These are phyloP conservation scores for Sebastes vulpes DNA, from an alignment of 2,797 vertebrate genomes.

Conservation along the genomic window DNA sequence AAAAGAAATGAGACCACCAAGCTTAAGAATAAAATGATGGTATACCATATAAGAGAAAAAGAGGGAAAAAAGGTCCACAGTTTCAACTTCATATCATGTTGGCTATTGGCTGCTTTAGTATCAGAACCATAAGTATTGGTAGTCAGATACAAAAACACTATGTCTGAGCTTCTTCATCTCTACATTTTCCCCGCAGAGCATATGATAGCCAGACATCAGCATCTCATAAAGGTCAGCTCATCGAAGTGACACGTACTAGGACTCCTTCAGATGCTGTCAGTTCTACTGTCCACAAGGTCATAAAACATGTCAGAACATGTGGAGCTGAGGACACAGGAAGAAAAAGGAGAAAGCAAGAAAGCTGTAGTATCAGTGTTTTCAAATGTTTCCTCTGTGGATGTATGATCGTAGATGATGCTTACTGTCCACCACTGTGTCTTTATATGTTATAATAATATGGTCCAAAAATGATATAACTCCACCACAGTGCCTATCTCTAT, in stretches of 20 bases:
- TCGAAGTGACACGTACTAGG: constrained; percentile 21
- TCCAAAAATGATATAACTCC: neutral
- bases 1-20: neutral
- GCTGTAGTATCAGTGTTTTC: neutral
- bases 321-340: neutral
- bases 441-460: neutral
- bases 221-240: constrained; percentile 43
- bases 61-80: neutral
- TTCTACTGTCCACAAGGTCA: neutral
- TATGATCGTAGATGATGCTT: neutral
- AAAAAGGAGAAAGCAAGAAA: neutral
- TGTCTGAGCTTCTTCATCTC: neutral
- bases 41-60: neutral
- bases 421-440: neutral
- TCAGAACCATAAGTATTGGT: neutral
- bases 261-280: constrained; percentile 38
- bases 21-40: neutral
- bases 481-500: neutral
- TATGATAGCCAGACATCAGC: neutral
- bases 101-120: neutral
- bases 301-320: neutral
- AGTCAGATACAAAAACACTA: neutral
- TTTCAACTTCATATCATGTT: neutral
- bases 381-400: neutral
- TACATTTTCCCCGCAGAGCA: neutral